Evolutionary conservation across 2,113 vertebrate genomes (phyloP).

Genomic region (Ictalurus punctatus): DNA sequence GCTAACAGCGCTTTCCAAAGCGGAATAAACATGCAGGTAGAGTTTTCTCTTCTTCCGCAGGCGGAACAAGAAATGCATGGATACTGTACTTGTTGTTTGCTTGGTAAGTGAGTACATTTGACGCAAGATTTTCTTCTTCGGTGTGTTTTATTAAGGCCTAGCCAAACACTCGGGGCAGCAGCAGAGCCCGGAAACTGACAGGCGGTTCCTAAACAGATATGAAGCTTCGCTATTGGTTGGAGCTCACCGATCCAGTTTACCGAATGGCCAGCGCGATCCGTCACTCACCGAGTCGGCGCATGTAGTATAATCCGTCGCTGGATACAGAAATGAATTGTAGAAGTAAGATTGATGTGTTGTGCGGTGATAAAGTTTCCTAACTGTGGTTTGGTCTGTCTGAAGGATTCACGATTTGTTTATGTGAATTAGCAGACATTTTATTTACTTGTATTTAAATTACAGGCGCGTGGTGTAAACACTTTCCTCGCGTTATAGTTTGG

Average conservation of each 20-base stretch:
- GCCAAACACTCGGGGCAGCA: conserved; percentile 59
- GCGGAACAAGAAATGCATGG: not conserved
- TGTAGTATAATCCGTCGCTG: not conserved
- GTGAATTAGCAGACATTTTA: not conserved
- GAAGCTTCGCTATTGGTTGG: conserved; percentile 51
- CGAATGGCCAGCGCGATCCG: conserved; percentile 58
- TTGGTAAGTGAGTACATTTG: conserved; percentile 20
- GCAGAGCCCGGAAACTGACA: conserved; percentile 52
- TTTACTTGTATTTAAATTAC: not conserved
- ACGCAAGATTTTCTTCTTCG: conserved; percentile 68
- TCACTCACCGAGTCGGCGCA: conserved; percentile 55
- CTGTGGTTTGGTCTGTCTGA: not conserved
- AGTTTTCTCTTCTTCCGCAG: not conserved
- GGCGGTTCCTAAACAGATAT: conserved; percentile 52
- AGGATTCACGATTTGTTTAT: not conserved
- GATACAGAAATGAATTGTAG: not conserved
- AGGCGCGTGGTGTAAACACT: not conserved
- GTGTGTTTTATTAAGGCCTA: conserved; percentile 73
- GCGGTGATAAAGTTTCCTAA: not conserved
- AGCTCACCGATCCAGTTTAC: not conserved
- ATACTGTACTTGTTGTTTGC: not conserved
- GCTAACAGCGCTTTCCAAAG: not conserved
- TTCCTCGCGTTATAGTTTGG: not conserved
- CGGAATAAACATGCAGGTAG: not conserved
- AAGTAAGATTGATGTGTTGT: not conserved